Base-by-base conservation (phyloP, 2,888 invertebrate genomes). In the Nomada fucata region DNA sequence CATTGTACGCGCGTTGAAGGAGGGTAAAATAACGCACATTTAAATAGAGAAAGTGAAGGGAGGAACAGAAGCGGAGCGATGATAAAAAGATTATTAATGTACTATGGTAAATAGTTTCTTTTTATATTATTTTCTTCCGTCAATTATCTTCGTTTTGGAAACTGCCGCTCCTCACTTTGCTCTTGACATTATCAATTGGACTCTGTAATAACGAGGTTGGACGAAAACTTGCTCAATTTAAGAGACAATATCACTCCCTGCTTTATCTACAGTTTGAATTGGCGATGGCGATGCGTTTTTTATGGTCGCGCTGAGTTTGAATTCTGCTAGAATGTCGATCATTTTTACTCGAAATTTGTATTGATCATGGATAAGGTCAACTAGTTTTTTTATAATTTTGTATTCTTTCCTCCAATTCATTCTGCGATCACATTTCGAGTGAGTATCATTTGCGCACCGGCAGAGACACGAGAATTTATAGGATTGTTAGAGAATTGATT, bases 361-460 rank as follows among this genome's bases (percentile, higher is more conserved):
- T 9, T 18, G 13, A 15, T 29, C 20, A n/a, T 50, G 0, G 4
- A 10, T 26, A 57, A 15, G 3, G 23, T 42, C 42, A 44, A 44
- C 7, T n/a, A 50, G 23, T 65, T 20, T 29, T 63, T 68, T 23
- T 36, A n/a, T 11, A 52, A 60, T 67, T 44, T 60, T 52, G n/a
- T 3, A 0, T 20, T 55, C 23, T 52, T 3, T n/a, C 18, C 23
- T 42, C n/a, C n/a, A 44, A 63, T 53, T 73, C 18, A 44, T 20
- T 18, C 53, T 11, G 20, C 44, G 13, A 44, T 50, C 29, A 55
- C 42, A 52, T 79, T 74, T 82, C 61, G 59, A 69, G 70, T 50
- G 82, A 81, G 83, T 83, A 81, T 83, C 82, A 77, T 71, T 70
- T 23, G 74, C 69, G 74, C 77, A 82, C 70, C 74, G 78, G 13